Evolutionary conservation across 2,888 invertebrate genomes (phyloP).

Genomic region (Brenthis daphne): DNA sequence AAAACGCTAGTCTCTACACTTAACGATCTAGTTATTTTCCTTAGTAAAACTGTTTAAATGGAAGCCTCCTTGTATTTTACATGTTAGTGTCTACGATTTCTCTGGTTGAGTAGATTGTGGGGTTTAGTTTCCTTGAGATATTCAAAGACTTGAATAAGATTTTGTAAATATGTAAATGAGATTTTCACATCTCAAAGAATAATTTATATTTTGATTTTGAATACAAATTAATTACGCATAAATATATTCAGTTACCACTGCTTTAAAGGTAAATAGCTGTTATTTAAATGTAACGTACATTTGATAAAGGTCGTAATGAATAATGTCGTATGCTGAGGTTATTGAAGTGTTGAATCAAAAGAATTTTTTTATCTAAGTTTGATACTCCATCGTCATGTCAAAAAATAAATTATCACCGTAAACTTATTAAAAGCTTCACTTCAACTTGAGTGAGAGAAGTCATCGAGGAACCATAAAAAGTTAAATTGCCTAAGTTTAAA

Average conservation of each 20-base stretch:
- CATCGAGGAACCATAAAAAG: constrained; percentile 64
- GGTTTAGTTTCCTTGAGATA: too few species aligned
- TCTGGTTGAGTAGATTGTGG: neutral
- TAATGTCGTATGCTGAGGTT: too few species aligned
- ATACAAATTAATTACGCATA: too few species aligned
- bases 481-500: constrained; percentile 61
- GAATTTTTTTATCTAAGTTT: neutral
- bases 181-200: neutral
- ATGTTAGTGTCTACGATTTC: neutral
- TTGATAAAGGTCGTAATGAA: too few species aligned
- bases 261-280: too few species aligned
- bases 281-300: too few species aligned
- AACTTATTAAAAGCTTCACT: constrained; percentile 38
- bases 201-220: too few species aligned
- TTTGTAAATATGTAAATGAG: neutral
- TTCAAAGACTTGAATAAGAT: too few species aligned
- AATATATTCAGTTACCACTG: too few species aligned
- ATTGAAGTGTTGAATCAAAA: neutral
- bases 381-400: constrained; percentile 10
- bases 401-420: constrained; percentile 36
- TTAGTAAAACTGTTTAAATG: constrained; percentile 24
- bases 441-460: constrained; percentile 44
- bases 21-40: constrained; percentile 26
- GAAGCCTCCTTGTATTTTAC: neutral
- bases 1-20: constrained; percentile 23